Base-by-base conservation (phyloP, 2,113 vertebrate species). In the Rhinichthys klamathensis region DNA sequence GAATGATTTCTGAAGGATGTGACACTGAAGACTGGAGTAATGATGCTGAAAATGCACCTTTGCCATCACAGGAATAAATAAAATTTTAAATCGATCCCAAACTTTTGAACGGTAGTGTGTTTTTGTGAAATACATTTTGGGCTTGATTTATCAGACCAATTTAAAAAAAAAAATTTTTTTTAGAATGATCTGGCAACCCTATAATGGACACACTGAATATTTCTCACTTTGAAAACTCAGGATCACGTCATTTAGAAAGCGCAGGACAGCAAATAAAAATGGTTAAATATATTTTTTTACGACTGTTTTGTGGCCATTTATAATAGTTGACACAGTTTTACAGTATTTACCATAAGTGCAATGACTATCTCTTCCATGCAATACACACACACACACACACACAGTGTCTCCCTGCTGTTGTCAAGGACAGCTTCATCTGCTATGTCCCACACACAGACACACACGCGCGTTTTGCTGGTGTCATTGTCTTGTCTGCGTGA, bases 401-500 rank as follows among this genome's bases (percentile, higher is more conserved):
- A 30, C 30, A 73, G 38, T 80, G 27, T 46, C 9, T 78, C 49
- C 54, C 25, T 49, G 38, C 41, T 63, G 67, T 69, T 70, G 86
- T 83, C 85, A 87, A 84, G 72, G 86, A 86, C 86, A 74, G 32
- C 25, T 25, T 70, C 86, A 25, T 89, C 88, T 79, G 80, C 84
- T 84, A 74, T 89, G 83, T 87, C 84, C 88, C 80, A 87, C 78
- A 82, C 41, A 75, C 76, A 80, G 32, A 77, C 73, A 81, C 79
- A 84, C 81, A 69, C 84, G 54, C 60, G 35, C 60, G 60, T 85
- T 87, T 60, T 88, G 89, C 89, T 88, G 87, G 90, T 91, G 88
- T 89, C 88, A 89, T 87, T 92, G 91, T 91, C 87, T 89, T 83
- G 89, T 89, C 87, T 90, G 89, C 69, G 83, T 88, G 82, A 78